phyloP scores from a whole-genome alignment of 2,888 invertebrate genomes.

The Sarcophaga carnaria region DNA sequence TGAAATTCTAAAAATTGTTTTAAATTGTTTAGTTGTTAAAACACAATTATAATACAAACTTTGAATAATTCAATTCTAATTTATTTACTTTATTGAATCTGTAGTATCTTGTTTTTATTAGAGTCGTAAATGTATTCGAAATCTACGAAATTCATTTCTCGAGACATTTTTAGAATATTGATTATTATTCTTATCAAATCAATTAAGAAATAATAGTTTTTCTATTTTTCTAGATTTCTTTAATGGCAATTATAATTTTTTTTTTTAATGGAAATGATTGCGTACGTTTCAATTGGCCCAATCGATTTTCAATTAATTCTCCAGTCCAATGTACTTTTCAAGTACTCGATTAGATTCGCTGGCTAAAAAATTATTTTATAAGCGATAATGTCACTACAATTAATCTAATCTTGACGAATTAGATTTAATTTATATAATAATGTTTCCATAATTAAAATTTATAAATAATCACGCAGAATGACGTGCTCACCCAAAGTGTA shows the following conservation, averaged over 20 bases:
- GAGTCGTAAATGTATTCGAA: not conserved
- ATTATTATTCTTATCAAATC: not conserved
- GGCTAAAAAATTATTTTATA: constrained; percentile 75
- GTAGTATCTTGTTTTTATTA: not conserved
- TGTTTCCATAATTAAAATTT: constrained; percentile 78
- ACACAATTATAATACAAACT: too few relatives aligned
- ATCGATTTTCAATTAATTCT: constrained; percentile 5
- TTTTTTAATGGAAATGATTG: not conserved
- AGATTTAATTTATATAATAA: constrained; percentile 80
- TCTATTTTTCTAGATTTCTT: not conserved
- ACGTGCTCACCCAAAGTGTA: not conserved
- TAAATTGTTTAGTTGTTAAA: too few relatives aligned
- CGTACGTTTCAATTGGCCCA: constrained; percentile 4
- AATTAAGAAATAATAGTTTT: not conserved
- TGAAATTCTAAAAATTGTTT: too few relatives aligned
- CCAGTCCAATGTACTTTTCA: constrained; percentile 1
- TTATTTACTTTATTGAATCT: too few relatives aligned
- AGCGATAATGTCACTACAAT: constrained; percentile 75
- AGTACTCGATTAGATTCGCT: constrained; percentile 36
- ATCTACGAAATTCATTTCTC: not conserved
- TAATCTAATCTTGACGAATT: constrained; percentile 76
- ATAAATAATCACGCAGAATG: not conserved
- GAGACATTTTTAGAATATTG: not conserved
- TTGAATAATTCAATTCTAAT: too few relatives aligned
- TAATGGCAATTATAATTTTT: not conserved